Base-by-base conservation (phyloP, 2,888 invertebrate genomes). In the Stenotaenia linearis region DNA sequence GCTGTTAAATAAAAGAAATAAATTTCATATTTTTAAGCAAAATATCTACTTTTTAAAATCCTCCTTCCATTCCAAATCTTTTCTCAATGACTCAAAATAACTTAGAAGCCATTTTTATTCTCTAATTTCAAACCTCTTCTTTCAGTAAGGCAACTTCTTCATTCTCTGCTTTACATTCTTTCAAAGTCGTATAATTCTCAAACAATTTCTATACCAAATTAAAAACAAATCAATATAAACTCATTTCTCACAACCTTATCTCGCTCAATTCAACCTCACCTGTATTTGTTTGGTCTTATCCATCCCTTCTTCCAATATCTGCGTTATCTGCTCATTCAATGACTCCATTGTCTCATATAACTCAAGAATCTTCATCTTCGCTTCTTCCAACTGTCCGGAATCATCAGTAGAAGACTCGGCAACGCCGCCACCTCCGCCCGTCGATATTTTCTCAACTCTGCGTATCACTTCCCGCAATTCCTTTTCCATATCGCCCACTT, bases 311-410 rank as follows among this genome's bases (percentile, higher is more conserved):
- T 79, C 79, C 9, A 69, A 6, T 15, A 79, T 18, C 28, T 30
- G 7, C 2, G 69, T 4, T 21, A 79, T 74, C 69, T 79, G 79
- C 28, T 79, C 79, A 12, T 25, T 74, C 6, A 74, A 2, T 1
- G 12, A 5, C 25, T 79, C 79, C 37, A 79, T 25, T 9, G 32
- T 37, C 9, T 79, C 79, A 23, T 74, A 79, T 3, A 79, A 23
- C 28, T 79, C 79, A 10, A 79, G 28, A 21, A 79, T 79, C n/a
- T 79, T 79, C 79, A 79, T 79, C 28, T 75, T 79, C 7, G 79
- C 79, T n/a, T 79, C 79, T 21, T 79, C 79, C 37, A 79, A 2
- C 15, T 74, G 74, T 7, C 79, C 79, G 4, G 74, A 69, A 74
- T 79, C 79, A 35, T 79, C 37, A 5, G 75, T 6, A 0, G 21